phyloP scores from a whole-genome alignment of 2,888 invertebrate species.

The Ferrisia virgata region DNA sequence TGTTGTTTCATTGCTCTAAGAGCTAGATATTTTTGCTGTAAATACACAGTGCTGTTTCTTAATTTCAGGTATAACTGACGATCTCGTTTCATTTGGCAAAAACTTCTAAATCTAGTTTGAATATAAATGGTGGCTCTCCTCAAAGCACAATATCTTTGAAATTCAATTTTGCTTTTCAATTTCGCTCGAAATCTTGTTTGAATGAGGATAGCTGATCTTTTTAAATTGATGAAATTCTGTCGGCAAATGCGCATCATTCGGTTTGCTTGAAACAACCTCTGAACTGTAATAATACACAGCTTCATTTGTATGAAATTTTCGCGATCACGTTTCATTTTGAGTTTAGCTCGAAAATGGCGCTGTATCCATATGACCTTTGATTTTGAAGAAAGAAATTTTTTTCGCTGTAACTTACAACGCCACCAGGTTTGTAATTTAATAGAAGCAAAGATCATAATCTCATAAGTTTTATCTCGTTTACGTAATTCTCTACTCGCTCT shows the following conservation, averaged over 20 bases:
- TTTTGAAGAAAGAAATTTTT: constrained; percentile 14
- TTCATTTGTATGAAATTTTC: background rate
- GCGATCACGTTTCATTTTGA: constrained; percentile 21
- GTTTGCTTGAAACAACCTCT: constrained; percentile 35
- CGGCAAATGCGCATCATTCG: background rate
- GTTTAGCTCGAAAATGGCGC: constrained; percentile 39
- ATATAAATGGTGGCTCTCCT: constrained; percentile 18
- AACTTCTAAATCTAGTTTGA: constrained; percentile 38
- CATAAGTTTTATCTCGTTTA: background rate
- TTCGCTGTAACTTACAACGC: background rate
- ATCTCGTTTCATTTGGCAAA: constrained; percentile 13
- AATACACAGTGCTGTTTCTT: background rate
- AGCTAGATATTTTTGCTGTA: constrained; percentile 22
- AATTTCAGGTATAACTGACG: background rate
- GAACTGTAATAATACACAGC: background rate
- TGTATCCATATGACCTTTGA: constrained; percentile 34
- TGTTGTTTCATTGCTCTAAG: background rate
- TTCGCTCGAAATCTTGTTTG: constrained; percentile 44
- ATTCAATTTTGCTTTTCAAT: background rate
- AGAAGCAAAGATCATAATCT: background rate
- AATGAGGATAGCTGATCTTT: constrained; percentile 22
- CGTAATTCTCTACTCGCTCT: constrained; percentile 38
- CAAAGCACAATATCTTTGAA: constrained; percentile 29
- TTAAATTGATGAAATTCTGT: constrained; percentile 19
- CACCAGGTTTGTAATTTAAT: constrained; percentile 30